These are phyloP conservation scores for Brachyhypopomus gauderio DNA, from an alignment of 2,113 vertebrate genomes.

Conservation along the genomic window DNA sequence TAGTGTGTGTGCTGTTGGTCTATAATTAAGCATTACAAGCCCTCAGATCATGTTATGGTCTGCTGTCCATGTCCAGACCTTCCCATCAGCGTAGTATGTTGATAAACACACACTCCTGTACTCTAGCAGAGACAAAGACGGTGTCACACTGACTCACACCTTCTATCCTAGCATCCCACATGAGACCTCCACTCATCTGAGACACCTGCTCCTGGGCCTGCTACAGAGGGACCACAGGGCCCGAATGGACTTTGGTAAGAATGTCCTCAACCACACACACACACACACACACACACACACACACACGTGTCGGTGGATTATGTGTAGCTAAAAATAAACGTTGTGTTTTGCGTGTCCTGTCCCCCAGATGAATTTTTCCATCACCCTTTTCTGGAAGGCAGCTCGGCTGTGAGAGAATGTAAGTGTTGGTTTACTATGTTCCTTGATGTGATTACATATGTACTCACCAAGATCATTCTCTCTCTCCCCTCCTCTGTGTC, in stretches of 20 bases:
- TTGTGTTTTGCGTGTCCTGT: constrained; percentile 19
- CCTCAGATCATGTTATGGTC: not conserved
- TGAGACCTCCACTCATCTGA: constrained; percentile 86
- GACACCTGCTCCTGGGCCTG: constrained; percentile 86
- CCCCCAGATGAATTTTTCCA: constrained; percentile 90
- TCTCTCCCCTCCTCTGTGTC: too few species aligned
- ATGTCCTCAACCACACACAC: not conserved
- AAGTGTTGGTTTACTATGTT: constrained; percentile 54
- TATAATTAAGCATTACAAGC: constrained; percentile 5
- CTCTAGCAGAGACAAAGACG: not conserved
- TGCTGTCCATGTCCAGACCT: not conserved
- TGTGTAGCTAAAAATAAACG: not conserved
- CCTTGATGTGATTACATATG: not conserved
- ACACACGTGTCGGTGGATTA: not conserved
- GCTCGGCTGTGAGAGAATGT: constrained; percentile 88
- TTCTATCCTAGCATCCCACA: constrained; percentile 83
- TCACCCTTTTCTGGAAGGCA: constrained; percentile 88
- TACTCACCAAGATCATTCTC: not conserved
- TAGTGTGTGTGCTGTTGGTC: not conserved
- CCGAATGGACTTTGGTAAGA: constrained; percentile 89
- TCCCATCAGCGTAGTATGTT: not conserved
- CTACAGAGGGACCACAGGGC: constrained; percentile 87
- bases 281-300: constrained; percentile 10
- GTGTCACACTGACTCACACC: constrained; percentile 16
- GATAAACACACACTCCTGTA: not conserved